A percentile compares a stretch with the other conserved stretches of the same genome.
phyloP scores from a whole-genome alignment of 2,888 invertebrate genomes.

The Drosophila fungiperda region DNA sequence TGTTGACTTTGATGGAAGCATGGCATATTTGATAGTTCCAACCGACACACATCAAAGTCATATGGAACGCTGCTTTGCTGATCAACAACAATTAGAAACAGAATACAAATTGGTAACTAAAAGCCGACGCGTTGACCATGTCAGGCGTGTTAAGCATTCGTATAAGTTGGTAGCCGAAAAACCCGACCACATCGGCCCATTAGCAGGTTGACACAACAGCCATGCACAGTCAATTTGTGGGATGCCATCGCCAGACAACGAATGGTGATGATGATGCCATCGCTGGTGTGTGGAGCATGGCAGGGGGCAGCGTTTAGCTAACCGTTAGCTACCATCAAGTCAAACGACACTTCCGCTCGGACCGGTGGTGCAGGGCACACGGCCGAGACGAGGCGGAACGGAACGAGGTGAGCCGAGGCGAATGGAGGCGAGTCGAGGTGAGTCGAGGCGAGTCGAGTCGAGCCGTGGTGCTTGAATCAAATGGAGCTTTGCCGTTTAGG shows the following conservation, averaged over 20 bases:
- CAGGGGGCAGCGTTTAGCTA: conserved; percentile 31
- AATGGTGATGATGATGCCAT: conserved; percentile 28
- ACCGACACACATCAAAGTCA: neutral
- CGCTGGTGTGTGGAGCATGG: conserved; percentile 11
- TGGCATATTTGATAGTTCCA: neutral
- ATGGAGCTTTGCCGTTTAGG: conserved; percentile 27
- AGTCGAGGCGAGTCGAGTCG: neutral
- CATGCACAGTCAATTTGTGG: conserved; percentile 24
- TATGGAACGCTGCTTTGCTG: neutral
- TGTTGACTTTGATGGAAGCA: neutral
- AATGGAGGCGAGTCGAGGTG: too few relatives aligned
- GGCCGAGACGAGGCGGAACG: neutral
- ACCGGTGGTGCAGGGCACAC: conserved; percentile 16
- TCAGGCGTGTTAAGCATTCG: conserved; percentile 35
- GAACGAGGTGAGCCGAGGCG: neutral
- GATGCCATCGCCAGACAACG: conserved; percentile 11
- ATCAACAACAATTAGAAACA: neutral
- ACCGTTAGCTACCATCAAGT: conserved; percentile 61
- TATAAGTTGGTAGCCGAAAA: conserved; percentile 44
- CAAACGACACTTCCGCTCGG: conserved; percentile 71
- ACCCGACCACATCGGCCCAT: conserved; percentile 66
- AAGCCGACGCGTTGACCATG: conserved; percentile 53
- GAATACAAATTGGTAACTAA: neutral
- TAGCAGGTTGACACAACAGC: conserved; percentile 51
- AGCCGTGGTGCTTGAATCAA: conserved; percentile 18